Evolutionary conservation across 1,140 invertebrate genomes (phyloP), one percentile per base, ranked within the genome.

Genomic region (Babylonia areolata): DNA sequence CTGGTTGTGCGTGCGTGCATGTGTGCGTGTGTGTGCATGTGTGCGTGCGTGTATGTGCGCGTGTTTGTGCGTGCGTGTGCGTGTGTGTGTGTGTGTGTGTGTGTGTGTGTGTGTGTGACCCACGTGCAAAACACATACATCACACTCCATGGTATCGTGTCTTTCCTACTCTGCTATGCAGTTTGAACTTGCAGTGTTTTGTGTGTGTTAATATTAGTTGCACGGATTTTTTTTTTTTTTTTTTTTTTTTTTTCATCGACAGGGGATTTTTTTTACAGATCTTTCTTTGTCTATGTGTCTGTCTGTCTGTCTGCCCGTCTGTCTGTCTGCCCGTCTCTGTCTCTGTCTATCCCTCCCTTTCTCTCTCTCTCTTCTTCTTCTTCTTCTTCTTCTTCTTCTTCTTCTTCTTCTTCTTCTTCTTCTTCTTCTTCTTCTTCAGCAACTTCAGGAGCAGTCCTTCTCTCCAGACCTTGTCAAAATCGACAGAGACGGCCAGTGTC

Each of bases 381-480:
- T 15, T 6, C 15, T 46, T 46, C 15, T 46, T 33, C 73, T 35
- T 77, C 73, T 6, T 35, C 12, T 31, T 77, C 35, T 20, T 35
- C 73, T 37, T 33, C 9, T 20, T 2, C 3, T 31, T 3, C 33
- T 37, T 20, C 54, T 81, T 51, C 40, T 37, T 75, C 5, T 35
- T 46, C 31, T 23, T 1, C 1, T 79, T 71, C 1, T 69, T 77
- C 28, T n/a, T 84, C 11, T 77, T 31, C 0, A 78, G 69, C 2
- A 87, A 46, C 73, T 87, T 87, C 11, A 83, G 37, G 33, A 87
- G 73, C 12, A 87, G 82, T 40, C 75, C 77, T 5, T 81, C 75
- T 33, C 39, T 85, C 86, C 86, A 80, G 33, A 87, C 83, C 42
- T 77, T 64, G 82, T 87, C 82, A 40, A 87, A 87, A 51, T 85